Base-by-base conservation (phyloP, 2,888 invertebrate genomes). In the Microplitis deprimator region DNA sequence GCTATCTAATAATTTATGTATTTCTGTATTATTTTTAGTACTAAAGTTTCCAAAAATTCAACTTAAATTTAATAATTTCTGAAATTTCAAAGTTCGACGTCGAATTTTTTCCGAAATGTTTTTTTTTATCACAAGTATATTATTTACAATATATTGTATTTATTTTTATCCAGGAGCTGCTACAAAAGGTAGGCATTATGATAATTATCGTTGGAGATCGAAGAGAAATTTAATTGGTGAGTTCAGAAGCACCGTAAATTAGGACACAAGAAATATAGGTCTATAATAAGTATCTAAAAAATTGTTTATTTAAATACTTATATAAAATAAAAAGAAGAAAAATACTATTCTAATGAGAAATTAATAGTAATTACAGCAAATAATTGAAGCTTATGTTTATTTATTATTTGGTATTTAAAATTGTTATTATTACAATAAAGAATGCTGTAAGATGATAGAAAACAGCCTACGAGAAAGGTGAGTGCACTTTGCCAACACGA, bases 141-240 rank as follows among this genome's bases (percentile, higher is more conserved):
- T 29, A 29, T 29, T 29, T 4, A 29, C 29, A 29, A 29, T 29
- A 29, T 29, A 29, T 29, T 29, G 29, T 29, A 29, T 29, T 4
- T 29, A 29, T 29, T 29, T 29, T 29, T 3, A 29, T 29, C 29
- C 29, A 3, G 29, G 29, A n/a, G 16, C 39, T 16, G 13, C 50
- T 17, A 29, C 38, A 75, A 39, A 60, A 71, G 62, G 60, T 40
- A 38, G 61, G 62, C 39, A 62, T 64, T 29, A 62, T 38, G 62
- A 20, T 72, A 10, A 20, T 40, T 29, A 60, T 39, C 20, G 20
- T 77, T 79, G 71, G 40, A 68, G 72, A 76, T 75, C 69, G 67
- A 77, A 82, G 81, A 82, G 81, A 82, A 82, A 82, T 78, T 82
- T 81, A 82, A 82, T 82, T 78, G 75, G 75, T 60, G 50, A 72